A percentile compares a stretch with the other conserved stretches of the same genome.
These are phyloP conservation scores for Benthosema pterotum DNA, from an alignment of 2,797 vertebrate genomes.

Conservation along the genomic window DNA sequence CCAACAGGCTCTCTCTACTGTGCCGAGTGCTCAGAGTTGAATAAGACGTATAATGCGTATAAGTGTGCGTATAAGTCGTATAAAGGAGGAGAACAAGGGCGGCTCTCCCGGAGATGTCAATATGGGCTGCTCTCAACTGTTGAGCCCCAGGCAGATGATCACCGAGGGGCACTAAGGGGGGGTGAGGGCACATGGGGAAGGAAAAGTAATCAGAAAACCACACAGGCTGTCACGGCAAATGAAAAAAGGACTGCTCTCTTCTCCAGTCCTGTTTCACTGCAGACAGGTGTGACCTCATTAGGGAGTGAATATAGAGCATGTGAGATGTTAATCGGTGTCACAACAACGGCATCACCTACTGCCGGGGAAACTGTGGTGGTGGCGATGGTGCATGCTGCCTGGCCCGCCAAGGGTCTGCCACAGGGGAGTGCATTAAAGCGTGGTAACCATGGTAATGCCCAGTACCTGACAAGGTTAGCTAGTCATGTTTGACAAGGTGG, in stretches of 20 bases:
- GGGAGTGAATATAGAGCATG: conserved; percentile 34
- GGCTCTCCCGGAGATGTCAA: background rate
- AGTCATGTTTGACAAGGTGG: conserved; percentile 48
- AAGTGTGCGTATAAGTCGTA: too few relatives aligned
- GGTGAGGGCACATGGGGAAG: background rate
- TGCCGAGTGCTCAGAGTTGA: too few relatives aligned
- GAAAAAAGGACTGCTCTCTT: conserved; percentile 3
- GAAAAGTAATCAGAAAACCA: conserved; percentile 11
- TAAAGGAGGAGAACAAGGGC: background rate
- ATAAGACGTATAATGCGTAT: too few relatives aligned
- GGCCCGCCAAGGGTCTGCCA: too few relatives aligned
- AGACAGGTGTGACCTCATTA: conserved; percentile 38
- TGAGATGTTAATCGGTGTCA: conserved; percentile 50
- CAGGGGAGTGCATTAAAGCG: conserved; percentile 12
- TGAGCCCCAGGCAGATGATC: conserved; percentile 32
- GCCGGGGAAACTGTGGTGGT: background rate
- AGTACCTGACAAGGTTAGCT: conserved; percentile 57
- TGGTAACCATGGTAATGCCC: conserved; percentile 56
- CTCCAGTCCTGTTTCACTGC: conserved; percentile 32
- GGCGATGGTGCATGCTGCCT: too few relatives aligned
- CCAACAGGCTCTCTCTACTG: background rate
- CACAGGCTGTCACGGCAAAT: background rate
- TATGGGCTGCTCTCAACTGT: background rate
- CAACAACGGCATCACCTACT: conserved; percentile 12
- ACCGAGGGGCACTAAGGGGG: background rate